A percentile compares a stretch with the other conserved stretches of the same genome.
Evolutionary conservation across 2,797 vertebrate species (phyloP).

Genomic region (Siniperca scherzeri): DNA sequence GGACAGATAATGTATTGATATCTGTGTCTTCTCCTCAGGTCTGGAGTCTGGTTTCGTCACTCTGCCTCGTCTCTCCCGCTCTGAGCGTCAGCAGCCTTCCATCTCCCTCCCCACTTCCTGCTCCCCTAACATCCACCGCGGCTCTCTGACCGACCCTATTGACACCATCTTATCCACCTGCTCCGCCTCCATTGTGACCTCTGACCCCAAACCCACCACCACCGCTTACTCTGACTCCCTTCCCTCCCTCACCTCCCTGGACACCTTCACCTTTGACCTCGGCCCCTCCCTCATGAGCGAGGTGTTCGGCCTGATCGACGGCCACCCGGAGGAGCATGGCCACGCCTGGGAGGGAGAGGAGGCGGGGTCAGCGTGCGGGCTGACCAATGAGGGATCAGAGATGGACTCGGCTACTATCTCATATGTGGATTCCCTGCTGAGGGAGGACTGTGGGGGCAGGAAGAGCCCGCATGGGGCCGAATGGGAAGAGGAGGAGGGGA

Average conservation of each 20-base stretch:
- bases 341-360: conserved; percentile 71
- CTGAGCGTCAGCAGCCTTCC: conserved; percentile 87
- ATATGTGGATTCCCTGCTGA: conserved; percentile 82
- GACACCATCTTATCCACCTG: conserved; percentile 79
- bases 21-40: conserved; percentile 80
- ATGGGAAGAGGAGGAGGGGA: conserved; percentile 71
- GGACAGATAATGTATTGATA: not conserved
- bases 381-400: conserved; percentile 74
- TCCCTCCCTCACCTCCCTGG: conserved; percentile 90
- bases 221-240: conserved; percentile 77
- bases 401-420: conserved; percentile 81
- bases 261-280: conserved; percentile 95
- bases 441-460: conserved; percentile 77
- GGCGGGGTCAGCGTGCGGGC: conserved; percentile 61
- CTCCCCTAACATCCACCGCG: conserved; percentile 78
- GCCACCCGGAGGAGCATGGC: conserved; percentile 57
- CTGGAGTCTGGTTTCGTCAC: conserved; percentile 95
- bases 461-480: conserved; percentile 75
- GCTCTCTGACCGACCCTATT: conserved; percentile 78
- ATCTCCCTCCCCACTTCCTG: conserved; percentile 72
- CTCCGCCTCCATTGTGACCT: conserved; percentile 84
- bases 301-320: conserved; percentile 91
- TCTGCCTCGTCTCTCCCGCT: conserved; percentile 90
- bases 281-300: conserved; percentile 98
- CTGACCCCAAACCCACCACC: conserved; percentile 82